A percentile compares a stretch with the other conserved stretches of the same genome.
phyloP scores from a whole-genome alignment of 1,140 invertebrate genomes.

The Heliconius congener region DNA sequence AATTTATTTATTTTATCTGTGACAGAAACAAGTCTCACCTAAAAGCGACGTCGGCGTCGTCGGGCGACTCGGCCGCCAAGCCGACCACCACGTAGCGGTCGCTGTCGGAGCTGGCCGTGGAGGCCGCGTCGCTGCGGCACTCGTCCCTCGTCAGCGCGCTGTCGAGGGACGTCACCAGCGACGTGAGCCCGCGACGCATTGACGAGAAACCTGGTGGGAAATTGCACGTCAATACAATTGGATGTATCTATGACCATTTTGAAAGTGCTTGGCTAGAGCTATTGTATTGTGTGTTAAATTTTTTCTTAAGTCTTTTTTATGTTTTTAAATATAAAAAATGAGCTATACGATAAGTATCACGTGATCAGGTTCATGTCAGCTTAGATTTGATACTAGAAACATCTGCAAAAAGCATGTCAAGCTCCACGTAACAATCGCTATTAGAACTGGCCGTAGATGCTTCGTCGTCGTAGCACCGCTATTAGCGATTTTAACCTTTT shows the following conservation, averaged over 20 bases:
- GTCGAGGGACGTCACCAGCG: slow-evolving; percentile 90
- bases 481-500: no score
- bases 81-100: slow-evolving; percentile 88
- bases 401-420: no score
- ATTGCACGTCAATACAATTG: no score
- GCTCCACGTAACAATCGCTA: no score
- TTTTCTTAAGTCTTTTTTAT: no score
- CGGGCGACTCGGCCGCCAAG: slow-evolving; percentile 84
- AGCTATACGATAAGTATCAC: not conserved
- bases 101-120: slow-evolving; percentile 90
- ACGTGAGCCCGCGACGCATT: slow-evolving; percentile 85
- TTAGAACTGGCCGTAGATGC: no score
- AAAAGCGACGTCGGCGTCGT: slow-evolving; percentile 85
- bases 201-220: slow-evolving; percentile 23
- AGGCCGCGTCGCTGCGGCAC: slow-evolving; percentile 85
- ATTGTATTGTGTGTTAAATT: no score
- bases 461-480: no score
- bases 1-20: no score
- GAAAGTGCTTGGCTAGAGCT: not conserved
- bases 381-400: no score
- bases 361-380: not conserved
- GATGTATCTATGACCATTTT: no score
- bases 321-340: no score
- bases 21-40: slow-evolving; percentile 47
- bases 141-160: slow-evolving; percentile 89